Percentiles rank a stretch among this genome's conserved stretches.
phyloP scores from a whole-genome alignment of 2,888 invertebrate genomes.

The Acanthopleura granulata region DNA sequence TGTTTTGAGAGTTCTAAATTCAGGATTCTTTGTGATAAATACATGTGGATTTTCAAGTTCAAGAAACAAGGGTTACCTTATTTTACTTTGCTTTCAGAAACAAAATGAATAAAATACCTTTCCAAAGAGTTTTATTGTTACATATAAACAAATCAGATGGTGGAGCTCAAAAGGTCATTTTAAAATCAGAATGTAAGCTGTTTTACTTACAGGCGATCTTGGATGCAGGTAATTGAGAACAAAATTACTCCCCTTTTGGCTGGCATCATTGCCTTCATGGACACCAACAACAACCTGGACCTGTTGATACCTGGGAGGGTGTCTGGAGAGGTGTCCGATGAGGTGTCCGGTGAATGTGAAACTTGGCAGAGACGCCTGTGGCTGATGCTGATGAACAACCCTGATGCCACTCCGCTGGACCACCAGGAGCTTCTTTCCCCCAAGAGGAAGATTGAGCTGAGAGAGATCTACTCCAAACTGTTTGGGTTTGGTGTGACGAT shows the following conservation, averaged over 20 bases:
- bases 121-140: too few relatives aligned
- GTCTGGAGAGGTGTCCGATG: not conserved
- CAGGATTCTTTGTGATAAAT: too few relatives aligned
- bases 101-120: too few relatives aligned
- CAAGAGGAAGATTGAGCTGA: conserved; percentile 38
- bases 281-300: conserved; percentile 59
- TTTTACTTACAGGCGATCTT: conserved; percentile 43
- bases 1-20: not conserved
- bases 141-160: too few relatives aligned
- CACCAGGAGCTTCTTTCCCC: conserved; percentile 44
- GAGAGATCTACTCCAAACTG: conserved; percentile 46
- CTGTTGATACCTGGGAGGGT: conserved; percentile 26
- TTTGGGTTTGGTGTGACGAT: conserved; percentile 40
- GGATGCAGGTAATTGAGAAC: conserved; percentile 47
- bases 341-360: too few relatives aligned
- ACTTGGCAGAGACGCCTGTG: conserved; percentile 50
- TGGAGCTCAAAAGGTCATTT: not conserved
- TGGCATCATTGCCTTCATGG: conserved; percentile 56
- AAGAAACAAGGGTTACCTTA: too few relatives aligned
- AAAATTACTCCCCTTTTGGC: conserved; percentile 57
- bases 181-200: not conserved
- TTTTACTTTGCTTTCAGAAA: too few relatives aligned
- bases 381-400: conserved; percentile 42
- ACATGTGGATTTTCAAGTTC: too few relatives aligned
- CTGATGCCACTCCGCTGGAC: conserved; percentile 36